Conservation (phyloP, 2,797 vertebrate genomes). For the Scyliorhinus canicula region DNA sequence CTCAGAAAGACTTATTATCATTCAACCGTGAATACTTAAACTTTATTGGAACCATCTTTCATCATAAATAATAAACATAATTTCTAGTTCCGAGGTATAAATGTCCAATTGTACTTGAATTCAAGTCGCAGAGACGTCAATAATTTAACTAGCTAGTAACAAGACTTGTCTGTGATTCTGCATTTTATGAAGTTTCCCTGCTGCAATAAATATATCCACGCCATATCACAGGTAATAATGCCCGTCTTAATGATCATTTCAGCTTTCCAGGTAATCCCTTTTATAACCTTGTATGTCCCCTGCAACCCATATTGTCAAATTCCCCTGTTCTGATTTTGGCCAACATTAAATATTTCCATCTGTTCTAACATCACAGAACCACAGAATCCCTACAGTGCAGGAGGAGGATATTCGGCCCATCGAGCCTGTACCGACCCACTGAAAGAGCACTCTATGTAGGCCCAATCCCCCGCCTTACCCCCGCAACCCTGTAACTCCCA, state of each 20-base stretch:
- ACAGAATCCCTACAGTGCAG: too few relatives aligned
- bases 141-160: neutral
- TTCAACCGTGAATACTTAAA: neutral
- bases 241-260: neutral
- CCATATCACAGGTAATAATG: neutral
- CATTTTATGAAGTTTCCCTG: neutral
- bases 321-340: neutral
- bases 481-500: too few relatives aligned
- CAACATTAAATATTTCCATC: neutral
- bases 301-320: neutral
- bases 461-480: too few relatives aligned
- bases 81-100: neutral
- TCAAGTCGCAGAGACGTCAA: neutral
- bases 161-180: neutral
- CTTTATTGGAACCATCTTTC: neutral
- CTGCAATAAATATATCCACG: neutral
- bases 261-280: neutral
- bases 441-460: too few relatives aligned
- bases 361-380: neutral
- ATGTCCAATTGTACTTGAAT: neutral
- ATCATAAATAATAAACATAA: neutral
- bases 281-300: neutral
- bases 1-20: neutral
- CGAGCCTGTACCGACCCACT: too few relatives aligned
- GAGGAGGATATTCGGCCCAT: too few relatives aligned